Evolutionary conservation across 2,797 vertebrate genomes (phyloP).

Genomic region (Phrynocephalus vlangalii): DNA sequence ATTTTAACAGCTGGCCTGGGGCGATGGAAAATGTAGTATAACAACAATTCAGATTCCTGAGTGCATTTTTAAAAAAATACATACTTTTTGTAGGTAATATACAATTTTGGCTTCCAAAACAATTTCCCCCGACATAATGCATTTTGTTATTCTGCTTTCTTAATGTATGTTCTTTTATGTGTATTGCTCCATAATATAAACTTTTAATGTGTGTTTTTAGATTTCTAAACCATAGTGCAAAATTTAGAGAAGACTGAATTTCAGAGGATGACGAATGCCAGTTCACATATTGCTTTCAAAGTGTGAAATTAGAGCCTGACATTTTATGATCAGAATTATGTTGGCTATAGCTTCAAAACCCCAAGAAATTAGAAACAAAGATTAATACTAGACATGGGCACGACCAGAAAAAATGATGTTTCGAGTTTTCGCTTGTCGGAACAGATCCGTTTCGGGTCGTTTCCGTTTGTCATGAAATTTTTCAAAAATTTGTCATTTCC

Average conservation of each 20-base stretch:
- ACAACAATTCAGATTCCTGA: not conserved
- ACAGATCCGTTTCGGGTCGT: too few relatives aligned
- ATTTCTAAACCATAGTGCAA: not conserved
- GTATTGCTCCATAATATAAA: not conserved
- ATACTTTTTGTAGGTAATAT: not conserved
- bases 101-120: not conserved
- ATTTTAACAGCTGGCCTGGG: not conserved
- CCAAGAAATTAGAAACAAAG: too few relatives aligned
- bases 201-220: not conserved
- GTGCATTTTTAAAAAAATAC: not conserved
- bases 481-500: too few relatives aligned
- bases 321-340: not conserved
- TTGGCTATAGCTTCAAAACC: not conserved
- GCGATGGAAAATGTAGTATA: not conserved
- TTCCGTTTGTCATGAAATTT: too few relatives aligned
- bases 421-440: too few relatives aligned
- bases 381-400: too few relatives aligned
- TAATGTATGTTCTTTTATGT: not conserved
- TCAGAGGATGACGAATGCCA: too few relatives aligned
- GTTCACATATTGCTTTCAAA: too few relatives aligned
- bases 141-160: not conserved
- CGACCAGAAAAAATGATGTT: too few relatives aligned
- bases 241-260: too few relatives aligned
- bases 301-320: not conserved
- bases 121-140: not conserved